phyloP scores from a whole-genome alignment of 1,140 invertebrate genomes.

The Dreissena polymorpha region DNA sequence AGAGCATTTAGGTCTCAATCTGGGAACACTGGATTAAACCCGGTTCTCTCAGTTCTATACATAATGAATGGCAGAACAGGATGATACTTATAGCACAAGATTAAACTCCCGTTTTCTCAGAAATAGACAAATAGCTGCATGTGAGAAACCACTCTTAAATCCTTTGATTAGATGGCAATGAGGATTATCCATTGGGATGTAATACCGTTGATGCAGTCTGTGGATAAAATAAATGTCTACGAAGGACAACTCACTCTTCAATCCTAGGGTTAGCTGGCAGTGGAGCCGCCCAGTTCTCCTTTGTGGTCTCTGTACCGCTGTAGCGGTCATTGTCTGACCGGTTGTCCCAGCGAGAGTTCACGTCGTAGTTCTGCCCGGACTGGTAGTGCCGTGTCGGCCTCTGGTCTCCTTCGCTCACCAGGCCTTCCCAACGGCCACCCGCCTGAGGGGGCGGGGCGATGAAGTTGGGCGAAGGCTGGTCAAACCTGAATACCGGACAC shows the following conservation, averaged over 20 bases:
- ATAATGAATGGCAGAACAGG: too few relatives aligned
- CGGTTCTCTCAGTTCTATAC: too few relatives aligned
- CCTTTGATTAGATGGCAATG: too few relatives aligned
- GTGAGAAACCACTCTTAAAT: too few relatives aligned
- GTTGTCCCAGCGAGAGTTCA: constrained; percentile 75
- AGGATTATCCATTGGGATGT: too few relatives aligned
- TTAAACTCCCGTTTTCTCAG: too few relatives aligned
- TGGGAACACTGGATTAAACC: too few relatives aligned
- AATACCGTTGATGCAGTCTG: too few relatives aligned
- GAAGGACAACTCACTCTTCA: constrained; percentile 84
- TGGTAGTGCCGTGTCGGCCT: constrained; percentile 56
- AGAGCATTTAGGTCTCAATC: too few relatives aligned
- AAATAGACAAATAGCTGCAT: too few relatives aligned
- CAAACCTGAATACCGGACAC: constrained; percentile 24
- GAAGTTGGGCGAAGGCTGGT: constrained; percentile 60
- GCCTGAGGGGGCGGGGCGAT: constrained; percentile 47
- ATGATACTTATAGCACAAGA: too few relatives aligned
- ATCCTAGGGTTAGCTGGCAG: constrained; percentile 91
- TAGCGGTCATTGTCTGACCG: constrained; percentile 62
- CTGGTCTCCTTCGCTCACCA: constrained; percentile 65
- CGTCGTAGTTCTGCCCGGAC: constrained; percentile 40
- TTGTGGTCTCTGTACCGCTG: constrained; percentile 65
- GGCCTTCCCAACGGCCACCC: constrained; percentile 71
- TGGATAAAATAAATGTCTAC: too few relatives aligned
- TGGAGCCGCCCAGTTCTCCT: constrained; percentile 91